Evolutionary conservation across 2,797 vertebrate species (phyloP), one percentile per base, ranked within the genome.

Genomic region (Limnodromus scolopaceus): DNA sequence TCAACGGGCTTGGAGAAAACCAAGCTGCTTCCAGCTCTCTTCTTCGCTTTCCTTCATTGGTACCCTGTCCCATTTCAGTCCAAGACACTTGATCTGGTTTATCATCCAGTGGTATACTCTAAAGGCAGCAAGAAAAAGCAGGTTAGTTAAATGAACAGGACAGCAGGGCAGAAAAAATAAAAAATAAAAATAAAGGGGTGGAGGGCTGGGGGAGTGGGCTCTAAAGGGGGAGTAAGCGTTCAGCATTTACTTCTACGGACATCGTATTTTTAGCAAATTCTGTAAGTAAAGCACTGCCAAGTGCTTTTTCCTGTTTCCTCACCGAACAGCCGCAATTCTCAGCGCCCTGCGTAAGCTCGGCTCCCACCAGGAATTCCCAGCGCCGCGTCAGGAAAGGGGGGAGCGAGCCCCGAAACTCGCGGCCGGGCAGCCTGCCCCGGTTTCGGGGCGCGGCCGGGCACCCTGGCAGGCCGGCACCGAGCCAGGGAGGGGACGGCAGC

Each of bases 41-140:
- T 96, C 95, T 93, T 85, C 39, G 58, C 87, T 94, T 96, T 96
- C 93, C 96, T 96, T 96, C 95, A 96, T 92, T 96, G 92, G 93
- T 96, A 96, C 91, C 96, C 89, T 94, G 91, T 96, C 92, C 93
- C 94, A 90, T 90, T 97, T 96, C 97, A 96, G 95, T 97, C 97
- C 97, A 97, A 97, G 91, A 96, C 91, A 93, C 84, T 91, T n/a
- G 91, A 70, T 96, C 87, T 96, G 91, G 79, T 96, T 95, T 94
- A 65, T 89, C 91, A 55, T 92, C 95, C 94, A 96, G 91, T 68
- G 38, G 90, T 93, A 95, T 30, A 55, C 24, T 96, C 84, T 97
- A n/a, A 75, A 79, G 61, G 65, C n/a, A 84, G 41, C 12, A 71
- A 92, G n/a, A 95, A 34, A 84, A 84, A 90, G 30, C 32, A 63